Percentiles rank a stretch among this genome's conserved stretches.
phyloP scores from a whole-genome alignment of 2,797 vertebrate genomes.

The Takifugu rubripes region DNA sequence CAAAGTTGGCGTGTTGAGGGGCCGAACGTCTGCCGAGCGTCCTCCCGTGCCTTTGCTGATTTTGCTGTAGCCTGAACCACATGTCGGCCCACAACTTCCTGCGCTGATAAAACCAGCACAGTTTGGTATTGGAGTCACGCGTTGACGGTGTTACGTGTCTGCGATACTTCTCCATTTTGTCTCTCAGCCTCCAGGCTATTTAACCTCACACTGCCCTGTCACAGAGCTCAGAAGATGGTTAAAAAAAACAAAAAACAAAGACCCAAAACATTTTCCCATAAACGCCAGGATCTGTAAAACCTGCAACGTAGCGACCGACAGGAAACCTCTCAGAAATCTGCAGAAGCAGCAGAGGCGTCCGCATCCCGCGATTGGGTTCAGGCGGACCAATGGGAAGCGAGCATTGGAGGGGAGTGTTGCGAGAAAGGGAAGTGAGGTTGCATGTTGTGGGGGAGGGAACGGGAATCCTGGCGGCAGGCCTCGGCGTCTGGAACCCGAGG shows the following conservation, averaged over 20 bases:
- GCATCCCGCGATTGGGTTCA: conserved; percentile 52
- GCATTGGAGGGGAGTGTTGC: conserved; percentile 61
- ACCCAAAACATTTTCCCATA: not conserved
- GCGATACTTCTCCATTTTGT: conserved; percentile 7
- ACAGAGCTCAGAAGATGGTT: conserved; percentile 26
- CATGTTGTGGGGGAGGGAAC: conserved; percentile 8
- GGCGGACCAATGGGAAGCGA: conserved; percentile 62
- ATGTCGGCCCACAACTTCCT: conserved; percentile 32
- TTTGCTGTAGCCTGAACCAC: conserved; percentile 15
- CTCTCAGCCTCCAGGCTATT: conserved; percentile 19
- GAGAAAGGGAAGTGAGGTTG: conserved; percentile 41
- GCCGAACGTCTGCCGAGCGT: not conserved
- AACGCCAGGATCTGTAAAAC: conserved; percentile 18
- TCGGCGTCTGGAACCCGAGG: conserved; percentile 49
- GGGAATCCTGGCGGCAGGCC: conserved; percentile 39
- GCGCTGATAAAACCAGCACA: conserved; percentile 14
- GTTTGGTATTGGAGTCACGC: not conserved
- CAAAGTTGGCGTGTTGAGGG: no score
- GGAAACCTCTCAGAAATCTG: conserved; percentile 55
- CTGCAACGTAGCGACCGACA: conserved; percentile 39
- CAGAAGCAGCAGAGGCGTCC: conserved; percentile 43
- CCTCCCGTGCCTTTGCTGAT: not conserved
- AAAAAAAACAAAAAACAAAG: conserved; percentile 7
- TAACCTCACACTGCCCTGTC: conserved; percentile 12
- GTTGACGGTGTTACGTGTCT: not conserved